Base-by-base conservation (phyloP, 2,113 vertebrate genomes). In the Sapajus apella region DNA sequence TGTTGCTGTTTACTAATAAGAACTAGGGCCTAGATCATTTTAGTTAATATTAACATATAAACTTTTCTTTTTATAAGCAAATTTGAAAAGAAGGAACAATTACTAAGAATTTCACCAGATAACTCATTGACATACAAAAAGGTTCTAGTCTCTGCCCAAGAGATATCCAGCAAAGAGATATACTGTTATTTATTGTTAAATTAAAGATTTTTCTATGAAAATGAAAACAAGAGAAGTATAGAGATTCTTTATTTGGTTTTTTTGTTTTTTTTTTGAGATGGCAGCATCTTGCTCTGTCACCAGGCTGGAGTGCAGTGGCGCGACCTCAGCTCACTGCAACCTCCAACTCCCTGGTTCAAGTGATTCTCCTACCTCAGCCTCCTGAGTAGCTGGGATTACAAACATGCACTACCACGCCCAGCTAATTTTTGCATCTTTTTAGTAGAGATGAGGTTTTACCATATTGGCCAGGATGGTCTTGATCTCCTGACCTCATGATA, bases 141-240 rank as follows among this genome's bases (percentile, higher is more conserved):
- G 92, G 18, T 64, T 6, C 40, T 91, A 6, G 40, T 94, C 37
- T 87, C 32, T 75, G 21, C 14, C 37, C 45, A 75, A 64, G 61
- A 30, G 61, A 64, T 13, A 32, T 6, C 37, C 11, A 83, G 77
- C 27, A 72, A 96, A 95, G 32, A 77, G 45, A 58, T 56, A 75
- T 18, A 45, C 23, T 82, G 0, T 79, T 90, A 4, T 82, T 97
- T 89, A 25, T 56, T 75, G 21, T 55, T 91, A 76, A 8, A 16
- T 61, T 92, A 91, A 96, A 73, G 3, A 18, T 75, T 91, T 97
- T 97, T 79, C 64, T 90, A 32, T 84, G 68, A 75, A 90, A 76
- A 2, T 83, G 27, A 95, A 97, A 96, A 81, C 50, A 52, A 94
- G 23, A 64, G 37, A 89, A 86, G 90, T n/a, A 37, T 10, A 89